Evolutionary conservation across 2,888 invertebrate species (phyloP), one percentile per base, ranked within the genome.

Genomic region (Fabriciana adippe): DNA sequence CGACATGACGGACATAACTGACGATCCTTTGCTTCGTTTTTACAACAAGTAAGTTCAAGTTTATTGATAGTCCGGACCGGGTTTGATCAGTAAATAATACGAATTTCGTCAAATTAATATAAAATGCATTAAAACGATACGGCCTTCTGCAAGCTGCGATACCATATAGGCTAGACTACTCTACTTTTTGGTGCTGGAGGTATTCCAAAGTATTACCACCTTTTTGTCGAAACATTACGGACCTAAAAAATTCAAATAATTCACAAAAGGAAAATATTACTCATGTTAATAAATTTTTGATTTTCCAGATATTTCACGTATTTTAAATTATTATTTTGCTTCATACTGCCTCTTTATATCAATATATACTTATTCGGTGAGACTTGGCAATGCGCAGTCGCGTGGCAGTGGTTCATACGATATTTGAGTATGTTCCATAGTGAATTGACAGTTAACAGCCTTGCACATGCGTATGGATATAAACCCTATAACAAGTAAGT

Each of bases 401-500:
- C 95, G 66, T 93, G 96, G 75, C 94, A 96, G 72, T 94, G 95
- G 69, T 93, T 96, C 73, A 89, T 97, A 55, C 94, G 98, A 54
- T 98, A 97, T 83, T 93, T 95, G 13, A 88, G 94, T 74, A 95
- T 95, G 66, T 94, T 98, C 75, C 97, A 98, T 83, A 95, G 95
- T 78, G 98, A 98, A 53, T 97, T 98, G 94, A 94, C 96, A 4
- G 97, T 98, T 35, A 97, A 97, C 82, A 97, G 97, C 72, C 95
- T 96, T 0, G 97, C 97, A 3, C 97, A 97, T 86, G 88, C 95
- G 48, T 95, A 94, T 85, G 96, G 96, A 75, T 90, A 92, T 69
- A 89, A 81, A 62, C 89, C 91, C 64, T 92, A 90, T 72, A 92
- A 91, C 72, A 92, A 88, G 92, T 93, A 80, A 79, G 87, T 77